Percentiles rank a stretch among this genome's conserved stretches.
These are phyloP conservation scores for Operophtera brumata DNA, from an alignment of 2,888 invertebrate genomes.

Conservation along the genomic window DNA sequence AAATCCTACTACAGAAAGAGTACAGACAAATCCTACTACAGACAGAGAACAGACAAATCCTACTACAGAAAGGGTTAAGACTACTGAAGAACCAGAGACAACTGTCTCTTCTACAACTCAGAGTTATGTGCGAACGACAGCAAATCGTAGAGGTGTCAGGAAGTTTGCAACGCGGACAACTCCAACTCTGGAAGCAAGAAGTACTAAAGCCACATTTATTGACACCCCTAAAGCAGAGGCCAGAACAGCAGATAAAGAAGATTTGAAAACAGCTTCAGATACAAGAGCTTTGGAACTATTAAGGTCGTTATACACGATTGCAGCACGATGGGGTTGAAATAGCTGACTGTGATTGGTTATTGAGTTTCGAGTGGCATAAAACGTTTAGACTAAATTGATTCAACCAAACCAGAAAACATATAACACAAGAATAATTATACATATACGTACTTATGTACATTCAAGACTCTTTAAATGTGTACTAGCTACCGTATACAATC, in stretches of 20 bases:
- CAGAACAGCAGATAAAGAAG: conserved; percentile 54
- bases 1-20: conserved; percentile 33
- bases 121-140: conserved; percentile 50
- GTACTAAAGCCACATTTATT: conserved; percentile 45
- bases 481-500: too few species aligned
- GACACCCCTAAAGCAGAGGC: conserved; percentile 70
- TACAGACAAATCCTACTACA: conserved; percentile 14
- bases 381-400: conserved; percentile 44
- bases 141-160: conserved; percentile 61
- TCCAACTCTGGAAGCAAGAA: conserved; percentile 46
- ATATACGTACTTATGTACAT: background rate
- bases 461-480: background rate
- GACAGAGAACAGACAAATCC: conserved; percentile 38
- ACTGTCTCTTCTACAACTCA: conserved; percentile 52
- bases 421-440: background rate
- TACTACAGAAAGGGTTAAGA: conserved; percentile 48
- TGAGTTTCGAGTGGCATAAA: conserved; percentile 33
- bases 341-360: conserved; percentile 27
- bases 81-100: conserved; percentile 45
- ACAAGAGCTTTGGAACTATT: conserved; percentile 90
- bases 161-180: conserved; percentile 59
- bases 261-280: conserved; percentile 82
- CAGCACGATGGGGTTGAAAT: conserved; percentile 87
- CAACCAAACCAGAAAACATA: background rate
- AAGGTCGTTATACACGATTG: conserved; percentile 91